Evolutionary conservation across 1,140 invertebrate genomes (phyloP).

Genomic region (Calephelis nemesis): DNA sequence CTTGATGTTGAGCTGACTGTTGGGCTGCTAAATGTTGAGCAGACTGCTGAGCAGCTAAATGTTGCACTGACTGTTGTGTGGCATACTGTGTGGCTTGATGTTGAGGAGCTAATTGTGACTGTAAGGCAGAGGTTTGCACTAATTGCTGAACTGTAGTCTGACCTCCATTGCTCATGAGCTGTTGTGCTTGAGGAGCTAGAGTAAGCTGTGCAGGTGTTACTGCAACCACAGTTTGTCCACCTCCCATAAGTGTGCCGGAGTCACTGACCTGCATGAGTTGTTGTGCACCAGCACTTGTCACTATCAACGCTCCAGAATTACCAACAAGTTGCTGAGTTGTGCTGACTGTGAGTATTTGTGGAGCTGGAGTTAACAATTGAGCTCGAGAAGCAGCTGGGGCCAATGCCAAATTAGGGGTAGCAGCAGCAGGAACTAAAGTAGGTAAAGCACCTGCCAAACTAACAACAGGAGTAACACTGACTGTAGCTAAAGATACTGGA

Average conservation of each 20-base stretch:
- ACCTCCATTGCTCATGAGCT: constrained; percentile 60
- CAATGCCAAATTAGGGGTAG: constrained; percentile 61
- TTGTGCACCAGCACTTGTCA: constrained; percentile 71
- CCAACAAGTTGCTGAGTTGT: constrained; percentile 71
- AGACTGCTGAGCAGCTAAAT: constrained; percentile 60
- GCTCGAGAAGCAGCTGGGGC: constrained; percentile 67
- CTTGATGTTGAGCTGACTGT: constrained; percentile 54
- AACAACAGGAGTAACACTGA: constrained; percentile 71
- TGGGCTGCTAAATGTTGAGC: constrained; percentile 61
- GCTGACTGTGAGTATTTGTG: constrained; percentile 70
- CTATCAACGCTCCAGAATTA: constrained; percentile 69
- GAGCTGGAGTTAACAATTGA: constrained; percentile 66
- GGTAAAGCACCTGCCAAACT: constrained; percentile 66
- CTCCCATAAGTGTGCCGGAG: constrained; percentile 69
- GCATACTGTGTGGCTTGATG: constrained; percentile 64
- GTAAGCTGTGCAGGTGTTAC: constrained; percentile 71
- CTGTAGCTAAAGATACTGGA: constrained; percentile 68
- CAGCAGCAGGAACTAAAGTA: constrained; percentile 59
- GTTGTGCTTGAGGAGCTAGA: constrained; percentile 58
- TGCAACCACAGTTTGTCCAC: constrained; percentile 69
- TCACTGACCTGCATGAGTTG: constrained; percentile 75
- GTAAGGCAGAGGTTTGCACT: constrained; percentile 65
- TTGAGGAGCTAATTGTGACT: constrained; percentile 57
- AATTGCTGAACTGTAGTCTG: constrained; percentile 66
- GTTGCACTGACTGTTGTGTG: constrained; percentile 59